phyloP scores from a whole-genome alignment of 1,140 invertebrate genomes.

The Rhizoglyphus robini region DNA sequence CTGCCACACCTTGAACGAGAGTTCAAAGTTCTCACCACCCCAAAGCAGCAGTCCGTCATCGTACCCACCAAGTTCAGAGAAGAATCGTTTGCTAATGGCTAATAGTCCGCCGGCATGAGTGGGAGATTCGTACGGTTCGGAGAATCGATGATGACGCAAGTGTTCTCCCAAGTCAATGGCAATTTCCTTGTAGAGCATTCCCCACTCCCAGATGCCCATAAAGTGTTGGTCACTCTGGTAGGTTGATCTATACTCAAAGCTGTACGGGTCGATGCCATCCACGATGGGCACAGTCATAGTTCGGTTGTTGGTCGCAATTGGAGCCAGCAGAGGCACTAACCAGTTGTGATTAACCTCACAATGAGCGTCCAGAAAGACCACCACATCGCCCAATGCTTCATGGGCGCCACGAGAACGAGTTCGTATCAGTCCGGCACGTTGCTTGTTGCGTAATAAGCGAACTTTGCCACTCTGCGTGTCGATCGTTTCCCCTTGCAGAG shows the following conservation, averaged over 20 bases:
- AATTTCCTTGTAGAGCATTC: slow-evolving; percentile 93
- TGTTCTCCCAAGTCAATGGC: slow-evolving; percentile 48
- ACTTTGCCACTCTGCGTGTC: slow-evolving; percentile 53
- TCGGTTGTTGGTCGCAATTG: slow-evolving; percentile 71
- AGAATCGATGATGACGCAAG: slow-evolving; percentile 31
- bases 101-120: slow-evolving; percentile 66
- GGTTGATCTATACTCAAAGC: slow-evolving; percentile 82
- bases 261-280: slow-evolving; percentile 89
- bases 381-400: slow-evolving; percentile 83
- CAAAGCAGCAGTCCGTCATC: slow-evolving; percentile 85
- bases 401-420: slow-evolving; percentile 79
- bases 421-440: slow-evolving; percentile 77
- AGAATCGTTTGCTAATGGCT: slow-evolving; percentile 90
- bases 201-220: slow-evolving; percentile 93
- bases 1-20: slow-evolving; percentile 96
- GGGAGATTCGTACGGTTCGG: slow-evolving; percentile 36
- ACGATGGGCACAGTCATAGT: slow-evolving; percentile 92
- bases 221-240: slow-evolving; percentile 41
- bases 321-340: slow-evolving; percentile 83
- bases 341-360: slow-evolving; percentile 82
- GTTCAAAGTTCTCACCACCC: slow-evolving; percentile 90
- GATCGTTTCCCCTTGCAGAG: too few relatives aligned
- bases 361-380: slow-evolving; percentile 90
- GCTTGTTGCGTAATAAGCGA: slow-evolving; percentile 62
- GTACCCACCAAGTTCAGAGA: slow-evolving; percentile 86